Conservation (phyloP, 2,113 vertebrate genomes). For the Struthidea cinerea region DNA sequence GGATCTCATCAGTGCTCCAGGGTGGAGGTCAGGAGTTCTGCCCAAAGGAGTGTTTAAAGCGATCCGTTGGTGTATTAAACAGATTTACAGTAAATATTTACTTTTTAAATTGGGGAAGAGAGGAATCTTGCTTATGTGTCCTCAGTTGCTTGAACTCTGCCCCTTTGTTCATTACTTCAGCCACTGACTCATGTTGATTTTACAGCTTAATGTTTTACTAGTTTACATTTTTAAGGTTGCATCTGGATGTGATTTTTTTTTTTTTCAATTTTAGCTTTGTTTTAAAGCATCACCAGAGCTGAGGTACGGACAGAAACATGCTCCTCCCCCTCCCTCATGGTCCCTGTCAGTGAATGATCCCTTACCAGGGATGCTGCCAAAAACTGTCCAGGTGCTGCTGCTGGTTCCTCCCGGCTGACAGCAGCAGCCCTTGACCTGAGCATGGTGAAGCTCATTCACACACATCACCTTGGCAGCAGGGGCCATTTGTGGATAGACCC, state of each 20-base stretch:
- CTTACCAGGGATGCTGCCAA: neutral
- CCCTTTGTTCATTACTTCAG: neutral
- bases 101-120: neutral
- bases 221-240: neutral
- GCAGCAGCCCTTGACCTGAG: neutral
- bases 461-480: rapidly evolving
- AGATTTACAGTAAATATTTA: neutral
- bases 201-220: neutral
- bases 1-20: neutral
- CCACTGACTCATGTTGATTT: conserved; percentile 19
- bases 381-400: neutral
- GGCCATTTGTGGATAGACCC: neutral
- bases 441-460: rapidly evolving
- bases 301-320: neutral
- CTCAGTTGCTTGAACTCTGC: neutral
- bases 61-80: neutral
- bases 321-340: neutral
- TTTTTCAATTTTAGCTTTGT: neutral
- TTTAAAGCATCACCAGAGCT: neutral
- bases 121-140: neutral
- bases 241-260: neutral
- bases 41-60: neutral
- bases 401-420: neutral
- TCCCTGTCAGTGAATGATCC: neutral
- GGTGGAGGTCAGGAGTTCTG: neutral